Evolutionary conservation across 2,113 vertebrate genomes (phyloP).

Genomic region (Garra rufa): DNA sequence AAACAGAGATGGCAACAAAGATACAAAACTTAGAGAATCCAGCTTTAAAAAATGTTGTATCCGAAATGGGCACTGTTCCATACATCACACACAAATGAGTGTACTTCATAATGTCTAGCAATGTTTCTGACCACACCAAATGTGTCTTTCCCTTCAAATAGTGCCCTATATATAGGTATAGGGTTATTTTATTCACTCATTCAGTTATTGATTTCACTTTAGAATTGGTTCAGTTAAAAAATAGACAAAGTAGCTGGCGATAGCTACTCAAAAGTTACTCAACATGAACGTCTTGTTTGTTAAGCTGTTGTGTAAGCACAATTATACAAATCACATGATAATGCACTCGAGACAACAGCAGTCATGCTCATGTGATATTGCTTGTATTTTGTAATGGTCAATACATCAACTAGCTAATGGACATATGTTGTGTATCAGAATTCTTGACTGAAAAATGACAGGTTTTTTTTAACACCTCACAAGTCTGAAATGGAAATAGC

Average conservation of each 20-base stretch:
- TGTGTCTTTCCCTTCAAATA: neutral
- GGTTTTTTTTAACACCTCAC: neutral
- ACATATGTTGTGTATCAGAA: neutral
- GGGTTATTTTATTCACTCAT: too few relatives aligned
- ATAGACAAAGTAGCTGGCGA: neutral
- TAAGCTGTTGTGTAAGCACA: neutral
- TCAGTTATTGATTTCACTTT: too few relatives aligned
- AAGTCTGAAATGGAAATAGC: neutral
- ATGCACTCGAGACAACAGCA: neutral
- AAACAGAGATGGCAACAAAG: too few relatives aligned
- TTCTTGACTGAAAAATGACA: neutral
- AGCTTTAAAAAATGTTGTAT: neutral
- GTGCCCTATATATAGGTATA: neutral
- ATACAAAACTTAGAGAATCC: too few relatives aligned
- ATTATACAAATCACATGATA: neutral
- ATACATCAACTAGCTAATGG: neutral
- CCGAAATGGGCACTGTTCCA: neutral
- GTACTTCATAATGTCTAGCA: neutral
- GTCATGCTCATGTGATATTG: neutral
- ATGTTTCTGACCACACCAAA: neutral
- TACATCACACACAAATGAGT: neutral
- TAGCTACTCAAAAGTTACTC: neutral
- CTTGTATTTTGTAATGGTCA: neutral
- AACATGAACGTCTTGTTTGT: neutral
- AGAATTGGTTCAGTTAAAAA: neutral